Base-by-base conservation (phyloP, 2,113 vertebrate genomes). In the Protobothrops flavoviridis region DNA sequence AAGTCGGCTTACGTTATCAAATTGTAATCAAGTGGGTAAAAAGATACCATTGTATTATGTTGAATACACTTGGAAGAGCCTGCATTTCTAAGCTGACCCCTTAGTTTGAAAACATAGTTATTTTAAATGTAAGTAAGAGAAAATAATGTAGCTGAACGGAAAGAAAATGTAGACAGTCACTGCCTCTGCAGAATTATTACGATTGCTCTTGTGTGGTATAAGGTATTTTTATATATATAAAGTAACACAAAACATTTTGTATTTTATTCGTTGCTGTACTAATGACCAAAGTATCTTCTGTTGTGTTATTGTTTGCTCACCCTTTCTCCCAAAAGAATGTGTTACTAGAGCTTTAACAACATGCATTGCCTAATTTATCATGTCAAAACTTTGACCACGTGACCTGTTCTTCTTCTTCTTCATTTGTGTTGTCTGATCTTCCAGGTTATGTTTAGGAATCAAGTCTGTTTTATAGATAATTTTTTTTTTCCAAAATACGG, bases 261-360 rank as follows among this genome's bases (percentile, higher is more conserved):
- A 97, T 97, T 97, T 97, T 96, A 95, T 97, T 98, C 97, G 96
- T 97, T 96, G 97, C 50, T 97, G 95, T 98, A 97, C 94, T 97
- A 94, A 97, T 98, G 98, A 99, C 98, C 99, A 99, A 99, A 99
- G 99, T 99, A 98, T 98, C 98, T 98, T 98, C 97, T 98, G 97
- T 97, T 98, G 55, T 86, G 56, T 81, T 81, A 43, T 81, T 43
- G 69, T 52, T 88, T 50, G 45, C 33, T 61, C 15, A 57, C 45
- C 50, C 97, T 94, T 97, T 43, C 10, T 39, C 56, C 48, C 97
- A 95, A 96, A 97, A 96, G 97, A 98, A 98, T 98, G 98, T 98
- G 97, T 98, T 97, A 96, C 97, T 96, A 96, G 97, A 97, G 98
- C 98, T 98, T 98, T 98, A 98, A 98, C 96, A 97, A 97, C 97